A percentile compares a stretch with the other conserved stretches of the same genome.
Evolutionary conservation across 2,888 invertebrate genomes (phyloP).

Genomic region (Neoascia interrupta): DNA sequence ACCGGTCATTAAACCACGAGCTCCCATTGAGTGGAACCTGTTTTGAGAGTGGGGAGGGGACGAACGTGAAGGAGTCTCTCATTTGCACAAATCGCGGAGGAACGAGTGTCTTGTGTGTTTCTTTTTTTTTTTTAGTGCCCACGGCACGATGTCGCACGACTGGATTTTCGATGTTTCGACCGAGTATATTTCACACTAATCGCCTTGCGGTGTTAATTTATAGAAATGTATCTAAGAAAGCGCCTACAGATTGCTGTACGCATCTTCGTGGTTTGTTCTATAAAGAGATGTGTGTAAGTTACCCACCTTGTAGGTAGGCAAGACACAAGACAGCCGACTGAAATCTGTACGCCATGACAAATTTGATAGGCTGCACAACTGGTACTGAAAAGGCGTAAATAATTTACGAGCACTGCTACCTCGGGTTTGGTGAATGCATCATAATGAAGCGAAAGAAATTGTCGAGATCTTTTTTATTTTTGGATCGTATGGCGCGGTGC

Average conservation of each 20-base stretch:
- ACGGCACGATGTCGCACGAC: slow-evolving; percentile 30
- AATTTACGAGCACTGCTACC: too few species aligned
- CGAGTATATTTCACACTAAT: slow-evolving; percentile 34
- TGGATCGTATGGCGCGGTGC: too few species aligned
- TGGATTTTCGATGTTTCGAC: slow-evolving; percentile 34
- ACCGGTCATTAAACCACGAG: slow-evolving; percentile 55
- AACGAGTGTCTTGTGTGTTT: slow-evolving; percentile 4
- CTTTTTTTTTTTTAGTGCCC: slow-evolving; percentile 13
- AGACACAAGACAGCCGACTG: too few species aligned
- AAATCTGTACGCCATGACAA: too few species aligned
- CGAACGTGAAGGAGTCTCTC: slow-evolving; percentile 35
- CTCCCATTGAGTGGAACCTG: slow-evolving; percentile 45
- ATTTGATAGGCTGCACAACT: too few species aligned
- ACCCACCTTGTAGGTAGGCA: too few species aligned
- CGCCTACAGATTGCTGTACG: slow-evolving; percentile 26
- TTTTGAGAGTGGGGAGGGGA: slow-evolving; percentile 35
- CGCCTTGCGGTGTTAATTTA: slow-evolving; percentile 38
- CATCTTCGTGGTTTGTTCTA: not conserved
- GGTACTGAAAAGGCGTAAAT: too few species aligned
- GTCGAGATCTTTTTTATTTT: too few species aligned
- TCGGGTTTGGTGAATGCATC: too few species aligned
- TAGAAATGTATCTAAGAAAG: slow-evolving; percentile 35
- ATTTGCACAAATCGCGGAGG: slow-evolving; percentile 38
- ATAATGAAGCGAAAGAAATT: too few species aligned
- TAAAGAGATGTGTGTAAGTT: too few species aligned